Evolutionary conservation across 2,888 invertebrate species (phyloP), one percentile per base, ranked within the genome.

Genomic region (Machimus atricapillus): DNA sequence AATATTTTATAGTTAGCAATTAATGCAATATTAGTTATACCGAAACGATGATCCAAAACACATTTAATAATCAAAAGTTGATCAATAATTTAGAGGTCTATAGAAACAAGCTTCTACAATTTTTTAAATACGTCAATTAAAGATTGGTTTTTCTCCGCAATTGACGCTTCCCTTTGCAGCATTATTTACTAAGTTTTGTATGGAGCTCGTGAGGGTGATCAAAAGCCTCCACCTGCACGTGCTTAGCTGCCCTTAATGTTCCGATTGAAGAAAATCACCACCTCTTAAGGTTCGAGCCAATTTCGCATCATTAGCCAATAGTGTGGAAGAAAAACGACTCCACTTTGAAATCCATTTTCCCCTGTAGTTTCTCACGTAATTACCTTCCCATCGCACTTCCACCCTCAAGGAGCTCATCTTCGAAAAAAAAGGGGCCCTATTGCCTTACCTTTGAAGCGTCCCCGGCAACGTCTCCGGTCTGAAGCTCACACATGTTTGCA

Each of bases 331-430:
- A 76, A 87, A 87, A 85, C 85, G 40, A 58, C 31, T 14, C 77
- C 87, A 87, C 83, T 87, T 87, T 87, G 77, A 87, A 87, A 87
- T 87, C 87, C 87, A 87, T 87, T 87, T 87, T 83, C 87, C 52
- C 34, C 76, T 87, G 87, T 77, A 87, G 85, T 87, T 85, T 81
- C 85, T 86, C 87, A 87, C 74, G 81, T 86, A 87, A 87, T 87
- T 87, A 87, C 87, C 86, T 87, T 86, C 86, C 81, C 86, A 58
- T 40, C 86, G 86, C 86, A 87, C 52, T 73, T 58, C 37, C 52
- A 16, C 46, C 74, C 40, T 23, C 3, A 56, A 66, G 66, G 66
- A 66, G 12, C 12, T 66, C 66, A 8, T 66, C 66, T 66, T 66
- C 66, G 66, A 23, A 19, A 23, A 66, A 52, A 16, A 46, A 46